Evolutionary conservation across 2,888 invertebrate genomes (phyloP), one percentile per base, ranked within the genome.

Genomic region (Xylota sylvarum): DNA sequence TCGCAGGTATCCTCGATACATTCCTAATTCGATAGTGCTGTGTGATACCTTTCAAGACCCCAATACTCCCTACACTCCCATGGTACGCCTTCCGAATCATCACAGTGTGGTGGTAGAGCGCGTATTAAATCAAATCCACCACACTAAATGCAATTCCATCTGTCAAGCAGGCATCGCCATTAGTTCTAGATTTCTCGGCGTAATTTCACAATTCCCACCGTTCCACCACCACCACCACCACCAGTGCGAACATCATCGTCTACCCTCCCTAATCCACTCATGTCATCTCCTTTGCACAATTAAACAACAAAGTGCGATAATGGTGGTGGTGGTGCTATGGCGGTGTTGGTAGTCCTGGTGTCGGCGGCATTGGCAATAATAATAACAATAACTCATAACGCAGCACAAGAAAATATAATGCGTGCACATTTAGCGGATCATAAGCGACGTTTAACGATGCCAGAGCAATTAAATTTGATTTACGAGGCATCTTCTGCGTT

Each of bases 381-480:
- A 86, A 86, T 82, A 86, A 86, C 86, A 86, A 86, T 86, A 86
- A 86, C 77, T 86, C 86, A 86, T 82, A 86, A 78, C 82, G 67
- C 65, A 65, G 64, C 73, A 56, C 76, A 82, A 76, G 81, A 86
- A 86, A 73, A 62, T 69, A 79, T 84, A 87, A 84, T 87, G 84
- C 84, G 80, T 84, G 77, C 80, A 88, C 80, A 78, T 88, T 88
- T 78, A 88, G 80, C 88, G 84, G 85, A 88, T 88, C 81, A 81
- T 88, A 88, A 88, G 88, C 85, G 85, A 85, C 81, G 85, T 85
- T 88, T 85, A 85, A 88, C 80, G 85, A 88, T 88, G 85, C 85
- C 81, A 74, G 81, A 85, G 88, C 85, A 88, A 88, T 88, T 88
- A 88, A 88, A 88, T 81, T 88, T 88, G 88, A 88, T 88, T 88